phyloP scores from a whole-genome alignment of 2,888 invertebrate species.

The Tenthredo amoena region DNA sequence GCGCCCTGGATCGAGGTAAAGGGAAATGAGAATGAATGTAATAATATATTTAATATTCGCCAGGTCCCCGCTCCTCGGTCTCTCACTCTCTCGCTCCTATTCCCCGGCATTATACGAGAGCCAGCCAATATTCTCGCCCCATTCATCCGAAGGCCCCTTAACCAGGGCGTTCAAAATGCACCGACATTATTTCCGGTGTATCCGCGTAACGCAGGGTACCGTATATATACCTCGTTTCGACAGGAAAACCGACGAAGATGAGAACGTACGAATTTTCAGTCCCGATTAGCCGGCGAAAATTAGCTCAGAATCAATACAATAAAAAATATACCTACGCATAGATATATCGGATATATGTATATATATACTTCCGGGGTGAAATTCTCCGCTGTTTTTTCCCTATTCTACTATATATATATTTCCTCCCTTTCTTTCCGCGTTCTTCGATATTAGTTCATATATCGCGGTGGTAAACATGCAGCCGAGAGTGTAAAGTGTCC shows the following conservation, averaged over 20 bases:
- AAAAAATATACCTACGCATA: too few species aligned
- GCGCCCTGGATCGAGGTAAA: conserved; percentile 65
- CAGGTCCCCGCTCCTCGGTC: conserved; percentile 68
- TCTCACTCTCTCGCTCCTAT: conserved; percentile 49
- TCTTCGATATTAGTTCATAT: conserved; percentile 75
- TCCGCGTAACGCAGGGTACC: conserved; percentile 57
- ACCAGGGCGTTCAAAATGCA: conserved; percentile 66
- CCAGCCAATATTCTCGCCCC: conserved; percentile 52
- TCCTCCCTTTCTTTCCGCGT: conserved; percentile 55
- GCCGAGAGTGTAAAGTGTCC: conserved; percentile 43
- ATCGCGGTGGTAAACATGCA: conserved; percentile 62
- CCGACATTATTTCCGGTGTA: conserved; percentile 73
- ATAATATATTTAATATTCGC: conserved; percentile 78
- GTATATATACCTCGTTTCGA: neutral
- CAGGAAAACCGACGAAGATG: neutral
- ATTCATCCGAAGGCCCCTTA: conserved; percentile 33
- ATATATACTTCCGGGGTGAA: neutral
- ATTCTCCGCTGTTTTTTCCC: neutral
- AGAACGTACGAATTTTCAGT: neutral
- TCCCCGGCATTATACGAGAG: conserved; percentile 20
- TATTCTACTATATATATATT: neutral
- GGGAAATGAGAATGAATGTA: conserved; percentile 77
- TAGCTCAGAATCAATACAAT: neutral
- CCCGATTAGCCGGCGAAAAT: neutral
- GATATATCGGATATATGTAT: neutral